Conservation (phyloP, 2,797 vertebrate species). For the Lacerta agilis region DNA sequence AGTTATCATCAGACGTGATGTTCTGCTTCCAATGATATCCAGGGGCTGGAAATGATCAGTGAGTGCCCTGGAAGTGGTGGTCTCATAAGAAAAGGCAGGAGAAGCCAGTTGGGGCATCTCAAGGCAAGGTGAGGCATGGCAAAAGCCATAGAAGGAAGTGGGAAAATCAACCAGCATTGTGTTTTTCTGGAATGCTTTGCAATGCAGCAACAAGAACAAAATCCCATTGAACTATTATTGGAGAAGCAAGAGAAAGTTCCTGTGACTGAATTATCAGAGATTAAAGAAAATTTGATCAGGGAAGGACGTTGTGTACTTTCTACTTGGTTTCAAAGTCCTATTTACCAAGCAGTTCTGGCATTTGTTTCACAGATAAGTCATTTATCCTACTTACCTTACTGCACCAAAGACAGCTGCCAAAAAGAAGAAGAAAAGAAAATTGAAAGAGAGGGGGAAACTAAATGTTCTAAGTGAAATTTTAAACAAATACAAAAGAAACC, state of each 20-base stretch:
- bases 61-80: too few relatives aligned
- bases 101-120: too few relatives aligned
- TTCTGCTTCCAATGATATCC: too few relatives aligned
- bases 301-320: background rate
- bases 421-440: slow-evolving; percentile 1
- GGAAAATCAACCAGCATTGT: too few relatives aligned
- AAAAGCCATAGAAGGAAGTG: too few relatives aligned
- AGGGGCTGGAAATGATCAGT: too few relatives aligned
- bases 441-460: background rate
- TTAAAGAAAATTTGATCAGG: slow-evolving; percentile 40
- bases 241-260: slow-evolving; percentile 31
- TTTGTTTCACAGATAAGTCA: slow-evolving; percentile 30
- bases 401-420: background rate
- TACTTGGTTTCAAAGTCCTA: slow-evolving; percentile 43
- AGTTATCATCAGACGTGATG: too few relatives aligned
- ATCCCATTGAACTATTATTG: slow-evolving; percentile 9
- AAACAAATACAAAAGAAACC: slow-evolving; percentile 1
- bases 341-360: slow-evolving; percentile 16
- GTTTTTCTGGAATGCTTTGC: background rate
- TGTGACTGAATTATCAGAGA: slow-evolving; percentile 43
- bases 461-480: slow-evolving; percentile 22
- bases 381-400: slow-evolving; percentile 33
- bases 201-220: background rate
- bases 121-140: too few relatives aligned
- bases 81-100: too few relatives aligned